phyloP scores from a whole-genome alignment of 2,888 invertebrate genomes.

The Bembecia ichneumoniformis region DNA sequence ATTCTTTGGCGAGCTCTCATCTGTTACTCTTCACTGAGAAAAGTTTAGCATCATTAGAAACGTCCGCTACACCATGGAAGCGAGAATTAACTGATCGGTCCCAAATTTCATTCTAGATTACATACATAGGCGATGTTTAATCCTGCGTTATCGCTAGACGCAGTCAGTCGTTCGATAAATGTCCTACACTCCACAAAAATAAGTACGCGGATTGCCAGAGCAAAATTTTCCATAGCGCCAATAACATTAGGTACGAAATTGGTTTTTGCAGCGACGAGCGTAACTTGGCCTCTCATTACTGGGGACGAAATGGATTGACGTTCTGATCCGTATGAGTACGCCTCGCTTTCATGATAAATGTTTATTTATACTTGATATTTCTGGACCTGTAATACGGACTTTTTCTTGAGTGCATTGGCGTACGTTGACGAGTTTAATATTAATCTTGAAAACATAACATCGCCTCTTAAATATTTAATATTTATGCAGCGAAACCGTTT shows the following conservation, averaged over 20 bases:
- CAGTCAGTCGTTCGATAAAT: conserved; percentile 38
- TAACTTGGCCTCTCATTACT: conserved; percentile 24
- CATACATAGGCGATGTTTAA: conserved; percentile 37
- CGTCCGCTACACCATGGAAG: not conserved
- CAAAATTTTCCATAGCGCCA: conserved; percentile 17
- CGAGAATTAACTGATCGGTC: conserved; percentile 13
- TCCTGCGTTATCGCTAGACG: conserved; percentile 44
- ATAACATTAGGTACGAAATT: conserved; percentile 20
- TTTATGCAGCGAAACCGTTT: conserved; percentile 16
- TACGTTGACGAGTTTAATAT: not conserved
- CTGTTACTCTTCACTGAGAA: not conserved
- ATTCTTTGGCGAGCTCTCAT: not conserved
- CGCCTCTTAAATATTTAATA: conserved; percentile 26
- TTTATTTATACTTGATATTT: conserved; percentile 24
- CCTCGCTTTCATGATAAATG: conserved; percentile 32
- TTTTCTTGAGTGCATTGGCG: not conserved
- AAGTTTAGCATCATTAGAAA: not conserved
- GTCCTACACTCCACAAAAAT: conserved; percentile 28
- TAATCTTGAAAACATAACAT: conserved; percentile 2
- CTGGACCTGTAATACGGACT: not conserved
- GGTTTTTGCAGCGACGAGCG: conserved; percentile 12
- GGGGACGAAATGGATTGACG: conserved; percentile 36
- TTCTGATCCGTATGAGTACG: conserved; percentile 23
- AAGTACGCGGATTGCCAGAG: conserved; percentile 16
- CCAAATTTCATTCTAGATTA: conserved; percentile 37